Percentiles rank a stretch among this genome's conserved stretches.
Evolutionary conservation across 2,888 invertebrate species (phyloP).

Genomic region (Ophonus ardosiacus): DNA sequence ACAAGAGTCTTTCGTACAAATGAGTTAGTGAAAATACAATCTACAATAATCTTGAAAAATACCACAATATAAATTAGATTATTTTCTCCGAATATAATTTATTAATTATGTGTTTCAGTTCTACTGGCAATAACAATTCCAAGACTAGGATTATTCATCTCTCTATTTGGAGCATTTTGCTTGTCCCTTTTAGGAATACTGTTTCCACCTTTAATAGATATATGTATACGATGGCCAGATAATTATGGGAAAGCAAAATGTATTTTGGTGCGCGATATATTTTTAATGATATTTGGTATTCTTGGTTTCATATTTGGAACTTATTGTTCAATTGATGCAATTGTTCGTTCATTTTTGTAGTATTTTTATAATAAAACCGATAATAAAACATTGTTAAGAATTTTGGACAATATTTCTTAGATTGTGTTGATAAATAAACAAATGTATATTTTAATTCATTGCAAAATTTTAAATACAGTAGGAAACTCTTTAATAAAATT

Average conservation of each 20-base stretch:
- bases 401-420: too few species aligned
- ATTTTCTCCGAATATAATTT: background rate
- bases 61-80: too few species aligned
- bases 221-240: constrained; percentile 24
- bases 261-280: constrained; percentile 33
- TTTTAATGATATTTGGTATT: constrained; percentile 26
- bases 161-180: constrained; percentile 50
- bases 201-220: constrained; percentile 41
- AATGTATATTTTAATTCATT: too few species aligned
- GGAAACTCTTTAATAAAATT: too few species aligned
- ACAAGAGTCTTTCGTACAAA: too few species aligned
- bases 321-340: background rate
- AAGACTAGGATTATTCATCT: constrained; percentile 23
- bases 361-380: background rate
- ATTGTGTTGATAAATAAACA: too few species aligned
- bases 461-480: too few species aligned
- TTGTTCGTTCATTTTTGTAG: constrained; percentile 3
- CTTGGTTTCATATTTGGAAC: constrained; percentile 2
- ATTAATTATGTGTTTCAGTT: constrained; percentile 31
- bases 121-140: constrained; percentile 12
- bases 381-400: too few species aligned
- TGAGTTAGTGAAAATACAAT: too few species aligned
- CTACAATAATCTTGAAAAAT: too few species aligned
- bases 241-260: background rate
- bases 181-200: constrained; percentile 35